phyloP scores from a whole-genome alignment of 2,888 invertebrate genomes.

The Tipula helvola region DNA sequence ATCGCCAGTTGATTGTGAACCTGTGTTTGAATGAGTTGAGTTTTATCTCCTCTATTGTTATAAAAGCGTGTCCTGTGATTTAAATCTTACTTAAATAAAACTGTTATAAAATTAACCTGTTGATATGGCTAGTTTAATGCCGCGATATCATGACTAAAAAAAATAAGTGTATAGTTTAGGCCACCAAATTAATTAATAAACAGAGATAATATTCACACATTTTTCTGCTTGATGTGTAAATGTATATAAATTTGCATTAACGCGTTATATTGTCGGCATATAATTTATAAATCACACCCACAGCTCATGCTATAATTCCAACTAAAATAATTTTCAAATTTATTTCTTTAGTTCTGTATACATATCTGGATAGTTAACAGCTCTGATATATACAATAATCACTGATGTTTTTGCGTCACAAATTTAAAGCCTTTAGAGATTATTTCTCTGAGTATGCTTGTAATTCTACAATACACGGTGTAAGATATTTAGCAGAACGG shows the following conservation, averaged over 20 bases:
- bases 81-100: too few relatives aligned
- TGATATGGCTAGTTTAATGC: background rate
- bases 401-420: constrained; percentile 31
- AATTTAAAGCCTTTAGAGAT: constrained; percentile 40
- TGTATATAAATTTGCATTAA: background rate
- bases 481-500: constrained; percentile 48
- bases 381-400: background rate
- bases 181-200: background rate
- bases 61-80: too few relatives aligned
- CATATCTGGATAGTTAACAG: background rate
- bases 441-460: constrained; percentile 47
- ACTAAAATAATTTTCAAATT: background rate
- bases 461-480: constrained; percentile 49
- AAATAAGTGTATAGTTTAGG: background rate
- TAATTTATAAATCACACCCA: background rate
- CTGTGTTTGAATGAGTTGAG: background rate
- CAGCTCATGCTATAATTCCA: background rate
- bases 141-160: background rate
- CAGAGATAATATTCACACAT: background rate
- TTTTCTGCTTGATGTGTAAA: background rate
- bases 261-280: background rate
- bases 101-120: too few relatives aligned
- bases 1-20: background rate
- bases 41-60: background rate
- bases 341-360: background rate